These are phyloP conservation scores for Rhopalosiphum nymphaeae DNA, from an alignment of 2,888 invertebrate species.

Conservation along the genomic window DNA sequence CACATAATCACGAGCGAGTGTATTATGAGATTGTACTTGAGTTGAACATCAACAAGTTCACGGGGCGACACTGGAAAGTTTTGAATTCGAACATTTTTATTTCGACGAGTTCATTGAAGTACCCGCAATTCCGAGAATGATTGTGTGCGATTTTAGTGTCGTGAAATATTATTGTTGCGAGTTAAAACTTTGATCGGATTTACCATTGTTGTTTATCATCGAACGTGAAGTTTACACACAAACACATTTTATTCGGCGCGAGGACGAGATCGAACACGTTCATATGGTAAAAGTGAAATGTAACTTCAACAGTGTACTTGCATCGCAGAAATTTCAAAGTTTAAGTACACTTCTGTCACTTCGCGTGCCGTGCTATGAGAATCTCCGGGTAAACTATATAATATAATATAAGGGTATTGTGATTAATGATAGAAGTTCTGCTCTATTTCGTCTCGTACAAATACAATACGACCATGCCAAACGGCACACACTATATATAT, in stretches of 20 bases:
- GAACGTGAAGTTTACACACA: neutral
- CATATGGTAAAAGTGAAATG: neutral
- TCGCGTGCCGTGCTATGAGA: neutral
- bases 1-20: neutral
- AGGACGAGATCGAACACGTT: slow-evolving; percentile 28
- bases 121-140: neutral
- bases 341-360: slow-evolving; percentile 56
- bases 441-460: neutral
- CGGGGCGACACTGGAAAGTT: neutral
- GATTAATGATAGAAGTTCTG: slow-evolving; percentile 54
- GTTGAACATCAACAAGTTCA: neutral
- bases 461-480: neutral
- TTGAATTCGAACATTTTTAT: neutral
- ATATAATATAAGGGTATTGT: slow-evolving; percentile 34
- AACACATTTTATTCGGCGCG: neutral
- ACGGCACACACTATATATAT: neutral
- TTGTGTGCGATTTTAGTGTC: neutral
- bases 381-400: slow-evolving; percentile 45
- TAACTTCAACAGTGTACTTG: slow-evolving; percentile 31
- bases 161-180: neutral
- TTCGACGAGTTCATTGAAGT: neutral
- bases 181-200: neutral
- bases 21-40: neutral
- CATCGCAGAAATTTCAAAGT: slow-evolving; percentile 49
- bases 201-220: neutral